Base-by-base conservation (phyloP, 2,888 invertebrate species). In the Polydrusus tereticollis region DNA sequence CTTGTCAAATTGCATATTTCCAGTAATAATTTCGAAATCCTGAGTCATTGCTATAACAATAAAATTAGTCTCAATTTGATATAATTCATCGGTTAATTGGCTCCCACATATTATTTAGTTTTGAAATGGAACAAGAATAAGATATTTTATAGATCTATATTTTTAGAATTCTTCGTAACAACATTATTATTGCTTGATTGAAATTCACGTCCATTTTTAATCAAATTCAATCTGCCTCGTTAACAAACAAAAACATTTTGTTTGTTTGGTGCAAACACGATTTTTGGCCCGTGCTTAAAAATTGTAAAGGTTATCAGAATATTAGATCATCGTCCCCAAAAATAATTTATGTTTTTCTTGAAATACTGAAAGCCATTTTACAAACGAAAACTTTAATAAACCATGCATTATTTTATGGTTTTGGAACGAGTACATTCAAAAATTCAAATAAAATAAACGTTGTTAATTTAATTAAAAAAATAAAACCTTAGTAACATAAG, bases 301-400 rank as follows among this genome's bases (percentile, higher is more conserved):
- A 43, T 66, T 38, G 20, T 41, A 63, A 67, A 72, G 58, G 66
- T 74, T 60, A 72, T 59, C 63, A 29, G 52, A 69, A 67, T 69
- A 58, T 75, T 75, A 75, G 72, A 74, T 75, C 72, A 75, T 70
- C 65, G 16, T 43, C 45, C 69, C 68, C 69, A 74, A 75, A 75
- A 74, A 50, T 64, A 64, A 7, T 18, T 16, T 26, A 14, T 16
- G 14, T 36, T 38, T 55, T 41, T 41, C 7, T 29, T 5, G 7
- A 29, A 4, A 29, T 29, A 29, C 7, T 29, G n/a, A n/a, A n/a
- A n/a, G n/a, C n/a, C n/a, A n/a, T n/a, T n/a, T n/a, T n/a, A n/a
- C n/a, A n/a, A n/a, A n/a, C n/a, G n/a, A n/a, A n/a, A n/a, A n/a
- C n/a, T n/a, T n/a, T n/a, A n/a, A n/a, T n/a, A n/a, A n/a, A n/a